Base-by-base conservation (phyloP, 2,888 invertebrate genomes). In the Pristionchus entomophagus region DNA sequence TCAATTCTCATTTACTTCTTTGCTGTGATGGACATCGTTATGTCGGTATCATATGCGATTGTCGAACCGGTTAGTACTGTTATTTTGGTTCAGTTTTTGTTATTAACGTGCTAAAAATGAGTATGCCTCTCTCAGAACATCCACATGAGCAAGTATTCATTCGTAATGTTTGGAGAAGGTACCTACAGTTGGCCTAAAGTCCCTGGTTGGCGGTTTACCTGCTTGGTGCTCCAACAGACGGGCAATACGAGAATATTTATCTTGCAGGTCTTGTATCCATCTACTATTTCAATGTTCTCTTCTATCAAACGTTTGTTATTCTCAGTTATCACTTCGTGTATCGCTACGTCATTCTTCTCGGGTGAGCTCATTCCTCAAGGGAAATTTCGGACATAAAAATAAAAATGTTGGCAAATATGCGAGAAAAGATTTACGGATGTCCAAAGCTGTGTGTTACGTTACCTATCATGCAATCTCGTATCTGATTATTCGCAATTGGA, bases 281-380 rank as follows among this genome's bases (percentile, higher is more conserved):
- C 26, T 78, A 78, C 49, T 3, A 49, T 10, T 78, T 78, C 49
- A 26, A 78, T 78, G 17, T 78, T 2, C 78, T 49, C 6, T 78
- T 78, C 78, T 78, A 78, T 49, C 78, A 78, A 38, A 78, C 78
- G 0, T 78, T 78, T n/a, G 29, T 45, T 29, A 32, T 78, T 49
- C 78, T 78, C 10, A 49, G 35, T 0, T 78, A 32, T 35, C 77
- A 78, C 3, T 78, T 78, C 77, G 49, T 78, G 4, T 78, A 78
- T 17, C 41, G 77, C 26, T 45, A 45, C 29, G 29, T 32, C 45
- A 45, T 78, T 8, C 35, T 78, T 12, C 49, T 4, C 1, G 29
- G 45, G 77, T n/a, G n/a, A n/a, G n/a, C n/a, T 78, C 2, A 5
- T 29, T 53, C 4, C 17, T 53, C 19, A 53, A 14, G n/a, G n/a